phyloP scores from a whole-genome alignment of 2,113 vertebrate species.

The Erpornis zantholeuca region DNA sequence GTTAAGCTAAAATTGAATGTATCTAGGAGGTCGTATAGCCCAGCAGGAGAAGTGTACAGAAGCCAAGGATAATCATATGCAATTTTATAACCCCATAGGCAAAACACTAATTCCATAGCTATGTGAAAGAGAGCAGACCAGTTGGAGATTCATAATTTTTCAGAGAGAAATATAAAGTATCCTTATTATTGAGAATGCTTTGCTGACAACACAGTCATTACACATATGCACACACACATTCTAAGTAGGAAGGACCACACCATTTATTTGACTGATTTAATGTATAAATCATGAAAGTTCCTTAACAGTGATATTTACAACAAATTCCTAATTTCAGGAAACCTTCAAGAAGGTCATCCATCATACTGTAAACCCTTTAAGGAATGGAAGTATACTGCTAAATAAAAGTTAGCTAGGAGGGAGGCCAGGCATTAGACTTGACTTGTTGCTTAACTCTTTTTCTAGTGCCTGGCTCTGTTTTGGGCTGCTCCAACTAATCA shows the following conservation, averaged over 20 bases:
- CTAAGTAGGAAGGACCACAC: neutral
- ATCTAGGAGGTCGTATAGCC: neutral
- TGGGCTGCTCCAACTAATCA: neutral
- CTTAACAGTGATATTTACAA: neutral
- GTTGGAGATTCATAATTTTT: neutral
- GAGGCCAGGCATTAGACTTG: neutral
- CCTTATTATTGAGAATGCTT: neutral
- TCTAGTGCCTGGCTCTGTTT: neutral
- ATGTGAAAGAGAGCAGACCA: neutral
- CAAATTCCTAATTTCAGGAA: neutral
- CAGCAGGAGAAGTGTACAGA: neutral
- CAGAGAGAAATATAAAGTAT: neutral
- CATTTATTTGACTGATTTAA: neutral
- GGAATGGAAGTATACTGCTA: neutral
- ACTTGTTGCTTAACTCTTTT: neutral
- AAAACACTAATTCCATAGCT: neutral
- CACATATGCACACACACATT: neutral
- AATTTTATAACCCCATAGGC: neutral
- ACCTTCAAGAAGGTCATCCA: neutral
- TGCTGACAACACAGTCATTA: neutral
- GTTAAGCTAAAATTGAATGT: neutral
- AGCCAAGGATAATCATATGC: neutral
- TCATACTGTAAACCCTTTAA: neutral
- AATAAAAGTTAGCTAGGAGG: neutral
- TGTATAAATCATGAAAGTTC: neutral